phyloP scores from a whole-genome alignment of 2,888 invertebrate genomes.

The Ecliptopera silaceata region DNA sequence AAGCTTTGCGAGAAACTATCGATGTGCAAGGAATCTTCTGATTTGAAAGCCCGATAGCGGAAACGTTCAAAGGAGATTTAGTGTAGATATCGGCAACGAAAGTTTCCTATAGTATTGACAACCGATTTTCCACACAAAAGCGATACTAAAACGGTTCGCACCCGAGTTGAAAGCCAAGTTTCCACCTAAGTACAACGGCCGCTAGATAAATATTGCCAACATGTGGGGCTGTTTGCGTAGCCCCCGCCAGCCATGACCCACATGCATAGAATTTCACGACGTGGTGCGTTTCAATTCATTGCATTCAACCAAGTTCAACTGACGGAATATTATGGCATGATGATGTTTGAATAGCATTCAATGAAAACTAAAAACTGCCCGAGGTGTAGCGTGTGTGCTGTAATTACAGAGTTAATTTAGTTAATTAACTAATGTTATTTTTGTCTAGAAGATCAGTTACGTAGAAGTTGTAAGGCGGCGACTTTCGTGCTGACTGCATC shows the following conservation, averaged over 20 bases:
- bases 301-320: conserved; percentile 7
- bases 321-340: not conserved
- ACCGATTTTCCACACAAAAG: too few species aligned
- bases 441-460: too few species aligned
- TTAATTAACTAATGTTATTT: too few species aligned
- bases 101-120: too few species aligned
- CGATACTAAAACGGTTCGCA: not conserved
- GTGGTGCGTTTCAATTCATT: conserved; percentile 5
- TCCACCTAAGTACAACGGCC: not conserved
- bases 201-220: not conserved
- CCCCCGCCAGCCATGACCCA: conserved; percentile 9
- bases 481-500: too few species aligned
- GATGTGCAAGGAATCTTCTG: too few species aligned
- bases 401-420: not conserved
- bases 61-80: too few species aligned
- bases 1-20: too few species aligned
- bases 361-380: not conserved
- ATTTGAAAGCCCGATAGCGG: too few species aligned
- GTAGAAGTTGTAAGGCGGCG: too few species aligned
- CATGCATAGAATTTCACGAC: conserved; percentile 12
- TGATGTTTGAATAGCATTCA: not conserved
- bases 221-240: conserved; percentile 6
- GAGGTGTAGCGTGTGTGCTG: not conserved
- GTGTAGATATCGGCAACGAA: too few species aligned
- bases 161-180: not conserved